Evolutionary conservation across 2,888 invertebrate genomes (phyloP).

Genomic region (Macrosiphum euphorbiae): DNA sequence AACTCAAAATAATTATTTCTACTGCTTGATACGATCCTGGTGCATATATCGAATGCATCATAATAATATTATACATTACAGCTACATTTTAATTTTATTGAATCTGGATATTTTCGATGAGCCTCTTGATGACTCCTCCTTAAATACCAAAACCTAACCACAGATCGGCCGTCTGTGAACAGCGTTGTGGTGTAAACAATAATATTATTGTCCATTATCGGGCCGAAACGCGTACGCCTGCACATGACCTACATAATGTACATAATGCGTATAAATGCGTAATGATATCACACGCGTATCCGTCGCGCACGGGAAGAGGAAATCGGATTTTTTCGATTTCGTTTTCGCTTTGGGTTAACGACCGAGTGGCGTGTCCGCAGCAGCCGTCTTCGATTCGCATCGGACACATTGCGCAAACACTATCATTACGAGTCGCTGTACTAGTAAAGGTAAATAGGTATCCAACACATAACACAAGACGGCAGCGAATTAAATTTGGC

Average conservation of each 20-base stretch:
- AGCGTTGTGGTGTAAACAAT: neutral
- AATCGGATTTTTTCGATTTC: slow-evolving; percentile 26
- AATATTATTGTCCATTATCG: neutral
- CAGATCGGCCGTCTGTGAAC: neutral
- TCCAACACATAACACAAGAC: neutral
- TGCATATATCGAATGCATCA: too few relatives aligned
- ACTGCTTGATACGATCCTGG: too few relatives aligned
- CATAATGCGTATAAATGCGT: neutral
- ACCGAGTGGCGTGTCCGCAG: neutral
- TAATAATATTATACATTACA: too few relatives aligned
- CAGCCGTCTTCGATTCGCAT: slow-evolving; percentile 50
- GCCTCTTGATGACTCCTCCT: neutral
- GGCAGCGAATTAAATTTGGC: slow-evolving; percentile 38
- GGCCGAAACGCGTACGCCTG: neutral
- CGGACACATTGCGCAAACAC: slow-evolving; percentile 38
- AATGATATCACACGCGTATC: neutral
- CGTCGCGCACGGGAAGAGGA: neutral
- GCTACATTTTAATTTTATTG: neutral
- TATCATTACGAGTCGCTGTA: slow-evolving; percentile 21
- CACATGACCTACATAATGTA: neutral
- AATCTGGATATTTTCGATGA: neutral
- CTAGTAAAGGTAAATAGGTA: neutral
- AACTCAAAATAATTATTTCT: too few relatives aligned
- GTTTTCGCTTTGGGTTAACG: slow-evolving; percentile 38
- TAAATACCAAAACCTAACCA: too few relatives aligned